A percentile compares a stretch with the other conserved stretches of the same genome.
Conservation (phyloP, 2,888 invertebrate species). For the Synanthedon formicaeformis region DNA sequence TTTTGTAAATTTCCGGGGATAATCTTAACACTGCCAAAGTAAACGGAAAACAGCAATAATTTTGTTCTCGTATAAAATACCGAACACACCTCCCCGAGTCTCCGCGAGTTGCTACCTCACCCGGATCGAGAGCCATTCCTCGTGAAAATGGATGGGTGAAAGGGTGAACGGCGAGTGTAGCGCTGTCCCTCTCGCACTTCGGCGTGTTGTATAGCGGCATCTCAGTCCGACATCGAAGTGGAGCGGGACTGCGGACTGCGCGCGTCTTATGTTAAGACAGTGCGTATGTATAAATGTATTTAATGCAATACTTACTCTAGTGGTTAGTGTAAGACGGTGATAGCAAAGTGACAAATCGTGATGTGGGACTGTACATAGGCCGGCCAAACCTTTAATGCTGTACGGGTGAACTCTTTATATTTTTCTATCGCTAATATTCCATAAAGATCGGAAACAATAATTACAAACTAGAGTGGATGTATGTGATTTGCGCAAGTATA, state of each 20-base stretch:
- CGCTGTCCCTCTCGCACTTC: neutral
- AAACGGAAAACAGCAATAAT: slow-evolving; percentile 20
- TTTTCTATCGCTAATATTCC: slow-evolving; percentile 45
- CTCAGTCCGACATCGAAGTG: slow-evolving; percentile 1
- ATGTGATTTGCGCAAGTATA: slow-evolving; percentile 23
- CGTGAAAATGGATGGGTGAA: neutral
- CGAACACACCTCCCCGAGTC: neutral
- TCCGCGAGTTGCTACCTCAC: slow-evolving; percentile 11
- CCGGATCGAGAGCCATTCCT: slow-evolving; percentile 7
- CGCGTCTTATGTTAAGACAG: slow-evolving; percentile 44
- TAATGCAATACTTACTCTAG: slow-evolving; percentile 31
- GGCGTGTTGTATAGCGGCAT: slow-evolving; percentile 11
- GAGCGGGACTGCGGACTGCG: slow-evolving; percentile 1
- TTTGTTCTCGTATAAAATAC: neutral
- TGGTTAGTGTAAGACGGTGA: slow-evolving; percentile 24
- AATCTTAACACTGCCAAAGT: slow-evolving; percentile 7
- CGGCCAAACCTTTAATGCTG: slow-evolving; percentile 17
- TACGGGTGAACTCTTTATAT: slow-evolving; percentile 24
- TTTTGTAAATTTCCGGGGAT: neutral
- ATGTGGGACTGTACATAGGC: slow-evolving; percentile 14
- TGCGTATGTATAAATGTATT: slow-evolving; percentile 29
- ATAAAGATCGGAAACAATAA: slow-evolving; percentile 46
- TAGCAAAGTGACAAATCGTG: slow-evolving; percentile 47
- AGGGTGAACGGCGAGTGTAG: too few species aligned
- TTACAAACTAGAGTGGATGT: slow-evolving; percentile 21